Percentiles rank a stretch among this genome's conserved stretches.
phyloP scores from a whole-genome alignment of 2,113 vertebrate genomes.

The Nansenia antarctica region DNA sequence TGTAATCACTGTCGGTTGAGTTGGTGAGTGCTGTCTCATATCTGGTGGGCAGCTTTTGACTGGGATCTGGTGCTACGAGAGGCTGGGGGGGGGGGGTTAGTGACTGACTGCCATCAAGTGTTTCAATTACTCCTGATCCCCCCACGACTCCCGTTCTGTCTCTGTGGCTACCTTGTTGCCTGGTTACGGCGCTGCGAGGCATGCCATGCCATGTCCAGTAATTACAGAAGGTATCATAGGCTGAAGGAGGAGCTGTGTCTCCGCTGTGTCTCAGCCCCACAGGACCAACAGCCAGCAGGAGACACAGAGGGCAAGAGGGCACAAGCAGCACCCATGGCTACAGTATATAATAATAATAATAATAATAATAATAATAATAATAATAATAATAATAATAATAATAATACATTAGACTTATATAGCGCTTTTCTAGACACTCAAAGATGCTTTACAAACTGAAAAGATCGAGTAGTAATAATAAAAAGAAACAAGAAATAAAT shows the following conservation, averaged over 20 bases:
- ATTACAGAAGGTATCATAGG: constrained; percentile 66
- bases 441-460: too few relatives aligned
- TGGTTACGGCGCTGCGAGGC: constrained; percentile 62
- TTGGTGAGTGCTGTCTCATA: too few relatives aligned
- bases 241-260: constrained; percentile 26
- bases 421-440: too few relatives aligned
- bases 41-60: background rate
- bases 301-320: background rate
- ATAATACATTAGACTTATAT: too few relatives aligned
- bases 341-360: too few relatives aligned
- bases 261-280: background rate
- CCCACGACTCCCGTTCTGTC: constrained; percentile 15
- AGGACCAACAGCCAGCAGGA: background rate
- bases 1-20: too few relatives aligned
- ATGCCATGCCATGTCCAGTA: constrained; percentile 54
- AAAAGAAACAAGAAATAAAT: too few relatives aligned
- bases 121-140: background rate
- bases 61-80: background rate
- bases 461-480: too few relatives aligned
- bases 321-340: too few relatives aligned
- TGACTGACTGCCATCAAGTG: background rate
- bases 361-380: too few relatives aligned
- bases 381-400: too few relatives aligned
- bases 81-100: background rate
- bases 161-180: constrained; percentile 53